A percentile compares a stretch with the other conserved stretches of the same genome.
phyloP scores from a whole-genome alignment of 2,888 invertebrate species.

The Torymus tubicola region DNA sequence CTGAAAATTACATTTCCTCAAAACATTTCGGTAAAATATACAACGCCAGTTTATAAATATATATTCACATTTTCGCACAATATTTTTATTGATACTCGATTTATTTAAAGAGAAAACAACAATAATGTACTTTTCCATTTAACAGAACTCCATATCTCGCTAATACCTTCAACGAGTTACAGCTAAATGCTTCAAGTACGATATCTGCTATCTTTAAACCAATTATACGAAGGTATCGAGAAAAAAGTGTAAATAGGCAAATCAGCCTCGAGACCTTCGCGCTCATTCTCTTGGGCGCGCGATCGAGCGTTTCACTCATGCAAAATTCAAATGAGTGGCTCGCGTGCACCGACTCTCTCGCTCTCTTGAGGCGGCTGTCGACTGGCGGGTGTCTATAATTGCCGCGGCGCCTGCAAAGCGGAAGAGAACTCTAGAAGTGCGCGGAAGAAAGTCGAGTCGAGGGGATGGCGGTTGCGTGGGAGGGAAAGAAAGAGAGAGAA shows the following conservation, averaged over 20 bases:
- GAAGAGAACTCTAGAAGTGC: slow-evolving; percentile 7
- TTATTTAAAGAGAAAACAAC: too few relatives aligned
- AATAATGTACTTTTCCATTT: too few relatives aligned
- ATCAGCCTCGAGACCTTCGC: neutral
- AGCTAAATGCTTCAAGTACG: too few relatives aligned
- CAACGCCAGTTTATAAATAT: too few relatives aligned
- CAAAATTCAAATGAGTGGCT: slow-evolving; percentile 45
- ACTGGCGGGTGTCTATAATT: slow-evolving; percentile 36
- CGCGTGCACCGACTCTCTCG: slow-evolving; percentile 16
- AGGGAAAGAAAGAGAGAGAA: too few relatives aligned
- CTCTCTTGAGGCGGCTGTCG: too few relatives aligned
- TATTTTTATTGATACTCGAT: too few relatives aligned
- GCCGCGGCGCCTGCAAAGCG: slow-evolving; percentile 21
- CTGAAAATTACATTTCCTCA: too few relatives aligned
- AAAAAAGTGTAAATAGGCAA: slow-evolving; percentile 11
- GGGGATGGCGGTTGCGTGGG: neutral
- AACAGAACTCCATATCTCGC: too few relatives aligned
- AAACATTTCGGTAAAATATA: too few relatives aligned
- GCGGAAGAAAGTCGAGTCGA: neutral
- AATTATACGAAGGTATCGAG: neutral
- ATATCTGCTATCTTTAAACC: neutral
- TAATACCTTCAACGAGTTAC: too few relatives aligned
- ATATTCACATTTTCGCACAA: too few relatives aligned
- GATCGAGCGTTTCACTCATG: slow-evolving; percentile 9
- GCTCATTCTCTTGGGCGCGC: neutral